phyloP scores from a whole-genome alignment of 2,888 invertebrate genomes.

The Gibbula magus region DNA sequence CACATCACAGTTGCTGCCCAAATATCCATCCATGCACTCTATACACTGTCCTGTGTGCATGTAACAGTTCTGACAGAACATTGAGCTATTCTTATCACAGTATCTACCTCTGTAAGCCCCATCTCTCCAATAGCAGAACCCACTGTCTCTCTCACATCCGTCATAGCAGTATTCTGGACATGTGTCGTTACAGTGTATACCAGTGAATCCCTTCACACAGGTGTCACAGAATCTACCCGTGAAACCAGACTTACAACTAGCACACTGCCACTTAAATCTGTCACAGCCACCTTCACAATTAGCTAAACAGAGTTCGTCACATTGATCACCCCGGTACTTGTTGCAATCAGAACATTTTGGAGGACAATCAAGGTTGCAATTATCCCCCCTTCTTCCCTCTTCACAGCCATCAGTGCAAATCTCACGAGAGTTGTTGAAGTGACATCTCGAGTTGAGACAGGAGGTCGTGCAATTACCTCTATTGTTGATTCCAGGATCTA shows the following conservation, averaged over 20 bases:
- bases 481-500: too few relatives aligned
- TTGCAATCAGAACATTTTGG: background rate
- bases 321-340: background rate
- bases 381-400: constrained; percentile 35
- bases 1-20: too few relatives aligned
- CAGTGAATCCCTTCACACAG: too few relatives aligned
- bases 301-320: background rate
- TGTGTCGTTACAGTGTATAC: too few relatives aligned
- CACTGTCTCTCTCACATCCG: too few relatives aligned
- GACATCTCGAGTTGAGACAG: background rate
- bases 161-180: too few relatives aligned
- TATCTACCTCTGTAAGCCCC: too few relatives aligned
- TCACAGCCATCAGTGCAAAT: constrained; percentile 40
- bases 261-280: background rate
- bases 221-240: background rate
- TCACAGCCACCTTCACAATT: background rate
- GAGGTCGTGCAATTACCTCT: background rate
- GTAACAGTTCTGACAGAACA: too few relatives aligned
- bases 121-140: too few relatives aligned
- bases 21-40: too few relatives aligned
- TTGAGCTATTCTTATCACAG: too few relatives aligned
- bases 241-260: background rate
- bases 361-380: constrained; percentile 15
- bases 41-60: too few relatives aligned
- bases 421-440: constrained; percentile 37